These are phyloP conservation scores for Varanus komodoensis DNA, from an alignment of 2,113 vertebrate genomes.

Conservation along the genomic window DNA sequence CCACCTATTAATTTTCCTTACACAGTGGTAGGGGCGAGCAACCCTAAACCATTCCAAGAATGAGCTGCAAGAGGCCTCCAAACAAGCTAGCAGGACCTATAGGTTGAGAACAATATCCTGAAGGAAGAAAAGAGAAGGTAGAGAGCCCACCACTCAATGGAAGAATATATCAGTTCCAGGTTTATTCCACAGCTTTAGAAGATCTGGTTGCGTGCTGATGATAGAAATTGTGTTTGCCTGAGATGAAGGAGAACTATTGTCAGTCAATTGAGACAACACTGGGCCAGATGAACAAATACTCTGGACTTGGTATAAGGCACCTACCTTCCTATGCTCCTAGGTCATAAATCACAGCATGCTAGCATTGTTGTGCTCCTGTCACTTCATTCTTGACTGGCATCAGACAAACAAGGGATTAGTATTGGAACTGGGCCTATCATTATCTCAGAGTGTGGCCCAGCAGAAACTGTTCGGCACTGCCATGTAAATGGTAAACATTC, in stretches of 20 bases:
- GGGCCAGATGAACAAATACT: background rate
- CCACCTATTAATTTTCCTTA: background rate
- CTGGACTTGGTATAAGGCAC: background rate
- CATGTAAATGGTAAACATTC: slow-evolving; percentile 1
- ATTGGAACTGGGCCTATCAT: background rate
- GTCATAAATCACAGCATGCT: background rate
- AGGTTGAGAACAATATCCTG: background rate
- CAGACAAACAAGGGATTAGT: background rate
- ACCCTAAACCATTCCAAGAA: background rate
- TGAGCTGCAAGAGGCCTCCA: background rate
- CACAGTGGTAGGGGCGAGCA: background rate
- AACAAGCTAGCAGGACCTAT: background rate
- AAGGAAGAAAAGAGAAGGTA: background rate
- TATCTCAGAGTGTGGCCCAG: background rate
- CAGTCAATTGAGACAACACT: background rate
- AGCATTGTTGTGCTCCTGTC: background rate
- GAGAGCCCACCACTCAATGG: background rate
- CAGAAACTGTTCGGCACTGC: background rate
- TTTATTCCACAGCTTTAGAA: background rate
- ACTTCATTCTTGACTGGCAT: background rate
- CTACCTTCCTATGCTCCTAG: background rate
- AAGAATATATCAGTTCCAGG: background rate
- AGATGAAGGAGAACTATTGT: background rate
- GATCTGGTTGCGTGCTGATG: background rate
- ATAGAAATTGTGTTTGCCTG: background rate